Evolutionary conservation across 2,113 vertebrate genomes (phyloP), one percentile per base, ranked within the genome.

Genomic region (Aplodontia rufa): DNA sequence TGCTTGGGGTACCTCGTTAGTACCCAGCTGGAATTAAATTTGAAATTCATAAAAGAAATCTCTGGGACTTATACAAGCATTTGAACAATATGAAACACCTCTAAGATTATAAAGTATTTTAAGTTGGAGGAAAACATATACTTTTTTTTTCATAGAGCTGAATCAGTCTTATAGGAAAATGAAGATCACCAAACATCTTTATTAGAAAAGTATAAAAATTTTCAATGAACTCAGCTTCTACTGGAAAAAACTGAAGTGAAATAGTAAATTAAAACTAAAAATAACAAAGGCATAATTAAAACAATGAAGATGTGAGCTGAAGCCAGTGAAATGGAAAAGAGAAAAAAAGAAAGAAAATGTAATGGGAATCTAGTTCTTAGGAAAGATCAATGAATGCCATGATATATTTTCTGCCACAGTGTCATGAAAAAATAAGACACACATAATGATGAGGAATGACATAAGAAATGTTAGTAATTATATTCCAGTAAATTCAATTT

Each of bases 41-140:
- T 68, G 2, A 81, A 75, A 84, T 64, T 74, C 71, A 69, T 62
- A n/a, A 76, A 83, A 75, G 0, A 64, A 37, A 30, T 68, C 35
- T 53, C 19, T 40, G 8, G 22, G 87, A 75, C 66, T 17, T 62
- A 9, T 47, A 13, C 35, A 90, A 87, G 74, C 79, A 79, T 75
- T 92, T 92, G 19, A 3, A 40, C 62, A 60, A 7, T 47, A 45
- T 74, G 32, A 91, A 92, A 22, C 2, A 72, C 11, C 76, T 78
- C 14, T 42, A 81, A 80, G 74, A 93, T 69, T 80, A 55, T 68
- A 83, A 81, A 45, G 1, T 55, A 68, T 90, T 95, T 82, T 60
- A 93, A 97, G 28, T 10, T 78, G 5, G 92, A 90, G 60, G 30
- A 90, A 90, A 92, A 17, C 3, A 37, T 88, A 51, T 26, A 60